A percentile compares a stretch with the other conserved stretches of the same genome.
Evolutionary conservation across 35 echinoderm and acorn worm species (phyloP).

Genomic region (Holothuria glaberrima): DNA sequence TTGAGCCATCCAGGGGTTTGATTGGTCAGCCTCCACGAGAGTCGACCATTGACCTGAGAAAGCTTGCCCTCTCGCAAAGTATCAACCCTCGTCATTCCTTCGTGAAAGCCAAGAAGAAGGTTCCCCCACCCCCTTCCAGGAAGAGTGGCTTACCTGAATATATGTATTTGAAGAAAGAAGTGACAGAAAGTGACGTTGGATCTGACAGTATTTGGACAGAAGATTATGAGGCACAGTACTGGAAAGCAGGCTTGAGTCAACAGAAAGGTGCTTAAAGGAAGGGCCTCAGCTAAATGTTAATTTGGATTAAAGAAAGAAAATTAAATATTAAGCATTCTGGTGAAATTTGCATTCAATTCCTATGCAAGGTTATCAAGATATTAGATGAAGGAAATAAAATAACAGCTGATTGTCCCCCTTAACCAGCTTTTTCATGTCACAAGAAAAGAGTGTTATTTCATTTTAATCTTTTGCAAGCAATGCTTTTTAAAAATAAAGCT

Average conservation of each 20-base stretch:
- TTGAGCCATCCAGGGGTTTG: background rate
- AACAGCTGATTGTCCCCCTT: too few relatives aligned
- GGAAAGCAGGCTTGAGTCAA: background rate
- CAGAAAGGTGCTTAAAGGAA: constrained; percentile 1
- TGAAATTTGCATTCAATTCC: too few relatives aligned
- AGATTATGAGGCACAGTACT: constrained; percentile 76
- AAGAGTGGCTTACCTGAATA: constrained; percentile 84
- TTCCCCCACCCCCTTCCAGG: constrained; percentile 17
- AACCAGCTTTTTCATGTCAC: too few relatives aligned
- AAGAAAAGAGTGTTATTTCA: too few relatives aligned
- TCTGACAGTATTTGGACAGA: constrained; percentile 84
- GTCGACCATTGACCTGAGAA: background rate
- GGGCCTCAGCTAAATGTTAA: too few relatives aligned
- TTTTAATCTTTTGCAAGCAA: too few relatives aligned
- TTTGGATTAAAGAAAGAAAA: too few relatives aligned
- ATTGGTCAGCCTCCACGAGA: background rate
- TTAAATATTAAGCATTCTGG: too few relatives aligned
- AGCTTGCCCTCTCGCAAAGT: background rate
- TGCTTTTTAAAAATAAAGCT: too few relatives aligned
- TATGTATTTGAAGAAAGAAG: constrained; percentile 84
- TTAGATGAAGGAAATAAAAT: too few relatives aligned
- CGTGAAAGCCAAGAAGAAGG: constrained; percentile 10
- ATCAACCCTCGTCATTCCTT: constrained; percentile 2
- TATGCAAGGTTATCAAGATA: too few relatives aligned
- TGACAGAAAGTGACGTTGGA: constrained; percentile 82